Percentiles rank a stretch among this genome's conserved stretches.
Evolutionary conservation across 2,113 vertebrate genomes (phyloP).

Genomic region (Sinocyclocheilus rhinocerous): DNA sequence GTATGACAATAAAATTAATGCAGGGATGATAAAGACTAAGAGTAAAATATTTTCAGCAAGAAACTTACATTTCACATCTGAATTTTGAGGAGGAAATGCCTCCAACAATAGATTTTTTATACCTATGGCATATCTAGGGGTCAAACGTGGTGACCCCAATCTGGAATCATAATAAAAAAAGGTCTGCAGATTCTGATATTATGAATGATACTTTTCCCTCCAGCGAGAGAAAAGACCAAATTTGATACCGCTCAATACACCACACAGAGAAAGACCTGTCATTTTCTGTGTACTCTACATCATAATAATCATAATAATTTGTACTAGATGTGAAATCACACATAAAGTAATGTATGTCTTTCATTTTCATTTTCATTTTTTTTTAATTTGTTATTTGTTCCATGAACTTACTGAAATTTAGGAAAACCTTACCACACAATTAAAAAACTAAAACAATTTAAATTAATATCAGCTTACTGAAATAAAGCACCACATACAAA

Average conservation of each 20-base stretch:
- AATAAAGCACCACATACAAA: neutral
- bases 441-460: neutral
- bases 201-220: constrained; percentile 55
- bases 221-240: neutral
- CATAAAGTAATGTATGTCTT: too few relatives aligned
- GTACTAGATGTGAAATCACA: too few relatives aligned
- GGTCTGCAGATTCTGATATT: constrained; percentile 70
- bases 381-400: too few relatives aligned
- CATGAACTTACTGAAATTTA: too few relatives aligned
- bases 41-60: constrained; percentile 66
- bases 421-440: too few relatives aligned
- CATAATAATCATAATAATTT: too few relatives aligned
- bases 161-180: constrained; percentile 71
- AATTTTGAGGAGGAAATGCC: constrained; percentile 52
- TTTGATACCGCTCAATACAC: constrained; percentile 58
- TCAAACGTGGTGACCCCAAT: constrained; percentile 65
- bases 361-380: too few relatives aligned
- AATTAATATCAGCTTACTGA: neutral
- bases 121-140: constrained; percentile 54
- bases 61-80: constrained; percentile 58
- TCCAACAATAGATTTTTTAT: constrained; percentile 36
- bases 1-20: constrained; percentile 58
- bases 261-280: constrained; percentile 51
- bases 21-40: constrained; percentile 58
- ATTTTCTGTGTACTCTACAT: too few relatives aligned